These are phyloP conservation scores for Perca fluviatilis DNA, from an alignment of 2,113 vertebrate genomes.

Conservation along the genomic window DNA sequence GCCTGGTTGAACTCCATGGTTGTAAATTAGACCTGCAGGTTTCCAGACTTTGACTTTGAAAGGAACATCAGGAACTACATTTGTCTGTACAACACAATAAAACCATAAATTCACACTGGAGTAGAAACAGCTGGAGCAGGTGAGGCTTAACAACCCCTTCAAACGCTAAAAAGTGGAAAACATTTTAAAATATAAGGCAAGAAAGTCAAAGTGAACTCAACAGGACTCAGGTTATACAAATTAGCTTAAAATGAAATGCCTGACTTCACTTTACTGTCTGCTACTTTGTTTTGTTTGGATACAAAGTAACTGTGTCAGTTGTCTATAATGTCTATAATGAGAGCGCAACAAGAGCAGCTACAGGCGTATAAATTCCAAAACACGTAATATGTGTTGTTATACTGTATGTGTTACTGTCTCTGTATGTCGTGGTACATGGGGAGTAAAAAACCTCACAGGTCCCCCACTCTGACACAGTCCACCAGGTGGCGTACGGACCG, in stretches of 20 bases:
- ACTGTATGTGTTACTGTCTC: not conserved
- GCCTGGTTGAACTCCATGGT: not conserved
- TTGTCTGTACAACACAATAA: slow-evolving; percentile 8
- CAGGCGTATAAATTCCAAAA: not conserved
- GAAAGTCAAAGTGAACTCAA: not conserved
- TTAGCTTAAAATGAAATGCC: not conserved
- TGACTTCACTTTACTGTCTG: not conserved
- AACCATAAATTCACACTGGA: slow-evolving; percentile 31
- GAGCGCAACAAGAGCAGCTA: not conserved
- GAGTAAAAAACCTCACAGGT: slow-evolving; percentile 86
- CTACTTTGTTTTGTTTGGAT: too few relatives aligned
- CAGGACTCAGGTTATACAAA: not conserved
- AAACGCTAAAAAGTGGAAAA: not conserved
- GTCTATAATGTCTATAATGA: not conserved
- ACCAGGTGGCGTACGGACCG: slow-evolving; percentile 93
- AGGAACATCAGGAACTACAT: slow-evolving; percentile 28
- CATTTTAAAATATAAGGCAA: not conserved
- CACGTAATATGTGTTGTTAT: too few relatives aligned
- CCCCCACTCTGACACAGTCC: slow-evolving; percentile 97
- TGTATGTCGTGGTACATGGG: not conserved
- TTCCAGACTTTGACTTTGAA: slow-evolving; percentile 42
- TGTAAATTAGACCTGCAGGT: slow-evolving; percentile 33
- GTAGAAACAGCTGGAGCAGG: not conserved
- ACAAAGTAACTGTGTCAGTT: not conserved
- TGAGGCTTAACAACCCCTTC: not conserved